Evolutionary conservation across 2,888 invertebrate species (phyloP).

Genomic region (Coleophora flavipennella): DNA sequence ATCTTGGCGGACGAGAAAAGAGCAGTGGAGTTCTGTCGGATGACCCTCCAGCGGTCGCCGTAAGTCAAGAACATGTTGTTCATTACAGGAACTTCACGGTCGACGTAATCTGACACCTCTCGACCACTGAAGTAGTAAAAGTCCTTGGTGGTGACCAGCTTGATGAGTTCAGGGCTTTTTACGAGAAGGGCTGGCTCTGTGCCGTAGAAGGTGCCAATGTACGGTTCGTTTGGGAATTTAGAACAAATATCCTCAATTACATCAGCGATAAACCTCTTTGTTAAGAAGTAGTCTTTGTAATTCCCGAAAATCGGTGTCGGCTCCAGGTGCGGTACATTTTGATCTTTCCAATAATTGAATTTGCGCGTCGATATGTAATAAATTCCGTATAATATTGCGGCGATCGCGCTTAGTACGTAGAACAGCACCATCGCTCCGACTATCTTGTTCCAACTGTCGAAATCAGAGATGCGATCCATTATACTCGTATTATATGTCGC

Average conservation of each 20-base stretch:
- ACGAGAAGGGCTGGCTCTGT: conserved; percentile 25
- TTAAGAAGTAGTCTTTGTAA: conserved; percentile 19
- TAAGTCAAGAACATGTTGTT: conserved; percentile 35
- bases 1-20: conserved; percentile 47
- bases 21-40: conserved; percentile 43
- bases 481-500: no score
- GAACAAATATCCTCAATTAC: conserved; percentile 18
- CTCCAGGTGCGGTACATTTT: conserved; percentile 17
- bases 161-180: conserved; percentile 29
- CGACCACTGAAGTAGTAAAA: conserved; percentile 26
- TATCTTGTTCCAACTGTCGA: no score
- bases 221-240: conserved; percentile 21
- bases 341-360: conserved; percentile 22
- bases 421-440: no score
- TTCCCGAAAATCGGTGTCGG: conserved; percentile 23
- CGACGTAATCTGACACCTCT: conserved; percentile 25
- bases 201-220: conserved; percentile 25
- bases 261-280: conserved; percentile 12
- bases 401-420: neutral
- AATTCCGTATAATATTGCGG: neutral
- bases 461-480: no score
- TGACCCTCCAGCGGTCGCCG: conserved; percentile 45
- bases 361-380: conserved; percentile 8
- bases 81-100: conserved; percentile 33
- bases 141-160: conserved; percentile 22